Evolutionary conservation across 2,113 vertebrate species (phyloP).

Genomic region (Bufo gargarizans): DNA sequence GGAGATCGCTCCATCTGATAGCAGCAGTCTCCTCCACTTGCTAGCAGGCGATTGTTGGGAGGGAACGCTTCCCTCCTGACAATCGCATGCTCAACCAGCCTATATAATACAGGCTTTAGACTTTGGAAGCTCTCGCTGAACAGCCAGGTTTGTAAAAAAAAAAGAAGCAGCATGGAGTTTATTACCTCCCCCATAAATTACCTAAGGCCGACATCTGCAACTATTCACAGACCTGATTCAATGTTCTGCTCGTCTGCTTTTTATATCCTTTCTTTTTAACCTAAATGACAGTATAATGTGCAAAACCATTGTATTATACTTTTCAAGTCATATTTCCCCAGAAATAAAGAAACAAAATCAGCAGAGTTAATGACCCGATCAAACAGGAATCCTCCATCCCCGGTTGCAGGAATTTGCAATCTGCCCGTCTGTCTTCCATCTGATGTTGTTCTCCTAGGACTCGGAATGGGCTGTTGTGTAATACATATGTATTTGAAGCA

Average conservation of each 20-base stretch:
- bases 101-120: too few relatives aligned
- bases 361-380: slow-evolving; percentile 58
- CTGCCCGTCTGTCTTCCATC: slow-evolving; percentile 41
- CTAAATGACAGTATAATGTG: slow-evolving; percentile 60
- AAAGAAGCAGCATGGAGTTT: slow-evolving; percentile 4
- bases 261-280: slow-evolving; percentile 60
- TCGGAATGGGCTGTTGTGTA: slow-evolving; percentile 49
- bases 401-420: slow-evolving; percentile 45
- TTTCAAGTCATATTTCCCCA: slow-evolving; percentile 64
- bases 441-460: slow-evolving; percentile 46
- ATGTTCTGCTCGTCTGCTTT: slow-evolving; percentile 58
- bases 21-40: too few relatives aligned
- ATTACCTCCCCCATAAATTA: slow-evolving; percentile 60
- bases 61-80: too few relatives aligned
- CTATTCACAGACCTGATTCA: slow-evolving; percentile 57
- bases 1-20: too few relatives aligned
- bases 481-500: slow-evolving; percentile 56
- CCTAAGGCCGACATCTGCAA: slow-evolving; percentile 5
- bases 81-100: too few relatives aligned
- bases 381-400: slow-evolving; percentile 56
- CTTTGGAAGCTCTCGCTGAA: slow-evolving; percentile 37
- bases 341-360: slow-evolving; percentile 61
- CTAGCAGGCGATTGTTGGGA: too few relatives aligned
- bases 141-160: slow-evolving; percentile 10
- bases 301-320: slow-evolving; percentile 60